A percentile compares a stretch with the other conserved stretches of the same genome.
Evolutionary conservation across 2,797 vertebrate species (phyloP).

Genomic region (Scyliorhinus canicula): DNA sequence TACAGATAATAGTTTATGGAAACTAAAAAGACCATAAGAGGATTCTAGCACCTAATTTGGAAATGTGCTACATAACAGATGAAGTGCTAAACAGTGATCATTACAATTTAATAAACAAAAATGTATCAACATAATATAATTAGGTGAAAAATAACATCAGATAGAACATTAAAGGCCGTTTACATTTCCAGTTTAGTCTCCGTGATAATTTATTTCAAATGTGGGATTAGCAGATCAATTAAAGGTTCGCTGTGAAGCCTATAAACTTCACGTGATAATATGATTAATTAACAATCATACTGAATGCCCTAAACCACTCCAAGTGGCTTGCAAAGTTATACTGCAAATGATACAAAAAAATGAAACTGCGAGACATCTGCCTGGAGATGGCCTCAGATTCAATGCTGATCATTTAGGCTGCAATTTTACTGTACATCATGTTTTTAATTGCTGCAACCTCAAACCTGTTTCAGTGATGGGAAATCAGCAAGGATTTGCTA

Average conservation of each 20-base stretch:
- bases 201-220: neutral
- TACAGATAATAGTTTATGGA: conserved; percentile 25
- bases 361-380: neutral
- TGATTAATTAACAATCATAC: neutral
- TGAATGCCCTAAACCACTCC: neutral
- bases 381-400: neutral
- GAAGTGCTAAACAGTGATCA: conserved; percentile 26
- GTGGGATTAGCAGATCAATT: neutral
- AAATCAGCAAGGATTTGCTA: neutral
- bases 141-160: neutral
- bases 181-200: neutral
- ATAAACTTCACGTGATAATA: no score
- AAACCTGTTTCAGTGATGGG: neutral
- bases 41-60: conserved; percentile 1
- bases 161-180: neutral
- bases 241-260: neutral
- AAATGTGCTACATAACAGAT: conserved; percentile 26
- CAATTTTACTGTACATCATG: neutral
- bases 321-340: neutral
- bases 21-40: conserved; percentile 32
- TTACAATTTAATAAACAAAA: conserved; percentile 25
- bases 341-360: neutral
- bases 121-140: neutral
- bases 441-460: neutral
- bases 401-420: neutral